Percentiles rank a stretch among this genome's conserved stretches.
Evolutionary conservation across 2,888 invertebrate genomes (phyloP).

Genomic region (Aethes cnicana): DNA sequence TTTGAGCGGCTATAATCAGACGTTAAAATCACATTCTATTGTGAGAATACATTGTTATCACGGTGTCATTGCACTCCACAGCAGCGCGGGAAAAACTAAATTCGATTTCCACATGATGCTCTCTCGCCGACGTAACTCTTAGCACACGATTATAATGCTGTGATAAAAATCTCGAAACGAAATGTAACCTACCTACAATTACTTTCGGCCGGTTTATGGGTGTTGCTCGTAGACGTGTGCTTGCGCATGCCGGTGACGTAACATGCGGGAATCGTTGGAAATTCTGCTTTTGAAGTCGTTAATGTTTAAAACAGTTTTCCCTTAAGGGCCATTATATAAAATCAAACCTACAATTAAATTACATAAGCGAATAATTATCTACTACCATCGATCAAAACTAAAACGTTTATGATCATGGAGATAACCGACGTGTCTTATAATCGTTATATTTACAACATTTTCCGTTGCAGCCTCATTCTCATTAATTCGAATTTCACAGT

Average conservation of each 20-base stretch:
- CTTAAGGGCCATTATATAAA: conserved; percentile 20
- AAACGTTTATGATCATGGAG: conserved; percentile 9
- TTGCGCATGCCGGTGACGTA: conserved; percentile 43
- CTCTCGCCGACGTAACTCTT: conserved; percentile 24
- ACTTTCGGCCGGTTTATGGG: conserved; percentile 48
- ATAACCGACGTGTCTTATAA: conserved; percentile 6
- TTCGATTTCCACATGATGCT: conserved; percentile 15
- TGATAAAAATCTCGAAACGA: conserved; percentile 51
- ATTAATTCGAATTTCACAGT: background rate
- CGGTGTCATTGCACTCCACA: background rate
- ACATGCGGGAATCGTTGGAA: conserved; percentile 15
- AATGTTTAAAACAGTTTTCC: conserved; percentile 10
- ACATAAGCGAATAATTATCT: conserved; percentile 11
- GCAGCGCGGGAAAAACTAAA: conserved; percentile 4
- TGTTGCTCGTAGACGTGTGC: conserved; percentile 44
- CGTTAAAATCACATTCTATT: too few species aligned
- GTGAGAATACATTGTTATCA: too few species aligned
- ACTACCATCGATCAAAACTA: conserved; percentile 11
- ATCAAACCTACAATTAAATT: conserved; percentile 18
- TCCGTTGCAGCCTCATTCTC: background rate
- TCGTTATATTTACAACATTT: background rate
- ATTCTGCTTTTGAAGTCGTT: conserved; percentile 10
- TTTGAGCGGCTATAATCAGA: too few species aligned
- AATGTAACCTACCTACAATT: conserved; percentile 44
- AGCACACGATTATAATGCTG: conserved; percentile 48